A percentile compares a stretch with the other conserved stretches of the same genome.
Conservation (phyloP, 2,113 vertebrate species). For the Rhegmatorhina hoffmannsi region DNA sequence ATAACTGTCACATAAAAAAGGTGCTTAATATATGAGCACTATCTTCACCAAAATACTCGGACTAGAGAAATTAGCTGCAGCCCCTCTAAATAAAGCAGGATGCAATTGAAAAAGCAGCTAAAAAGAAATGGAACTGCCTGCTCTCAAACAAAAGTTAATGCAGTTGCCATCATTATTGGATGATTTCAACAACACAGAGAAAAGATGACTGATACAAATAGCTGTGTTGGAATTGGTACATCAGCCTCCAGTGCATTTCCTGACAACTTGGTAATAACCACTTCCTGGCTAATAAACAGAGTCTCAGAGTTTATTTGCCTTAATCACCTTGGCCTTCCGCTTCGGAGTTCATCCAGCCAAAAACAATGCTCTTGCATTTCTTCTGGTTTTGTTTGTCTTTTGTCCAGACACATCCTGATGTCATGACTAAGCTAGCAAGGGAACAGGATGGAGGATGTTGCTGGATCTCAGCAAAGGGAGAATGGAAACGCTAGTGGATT, state of each 20-base stretch:
- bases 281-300: conserved; percentile 55
- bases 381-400: neutral
- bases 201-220: neutral
- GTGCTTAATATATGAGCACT: neutral
- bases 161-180: neutral
- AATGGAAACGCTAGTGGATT: neutral
- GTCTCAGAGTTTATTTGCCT: neutral
- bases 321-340: conserved; percentile 36
- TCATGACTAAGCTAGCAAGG: neutral
- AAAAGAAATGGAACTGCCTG: neutral
- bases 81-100: neutral
- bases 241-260: neutral
- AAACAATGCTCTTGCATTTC: conserved; percentile 6
- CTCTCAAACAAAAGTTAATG: neutral
- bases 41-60: neutral
- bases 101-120: neutral
- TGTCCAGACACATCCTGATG: neutral
- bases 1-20: neutral
- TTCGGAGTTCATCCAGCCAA: conserved; percentile 17
- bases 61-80: neutral
- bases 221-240: neutral
- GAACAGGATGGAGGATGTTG: neutral
- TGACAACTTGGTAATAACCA: conserved; percentile 22
- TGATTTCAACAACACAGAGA: neutral
- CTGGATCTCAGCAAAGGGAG: neutral